A percentile compares a stretch with the other conserved stretches of the same genome.
These are phyloP conservation scores for Ctenopoma kingsleyae DNA, from an alignment of 2,797 vertebrate genomes.

Conservation along the genomic window DNA sequence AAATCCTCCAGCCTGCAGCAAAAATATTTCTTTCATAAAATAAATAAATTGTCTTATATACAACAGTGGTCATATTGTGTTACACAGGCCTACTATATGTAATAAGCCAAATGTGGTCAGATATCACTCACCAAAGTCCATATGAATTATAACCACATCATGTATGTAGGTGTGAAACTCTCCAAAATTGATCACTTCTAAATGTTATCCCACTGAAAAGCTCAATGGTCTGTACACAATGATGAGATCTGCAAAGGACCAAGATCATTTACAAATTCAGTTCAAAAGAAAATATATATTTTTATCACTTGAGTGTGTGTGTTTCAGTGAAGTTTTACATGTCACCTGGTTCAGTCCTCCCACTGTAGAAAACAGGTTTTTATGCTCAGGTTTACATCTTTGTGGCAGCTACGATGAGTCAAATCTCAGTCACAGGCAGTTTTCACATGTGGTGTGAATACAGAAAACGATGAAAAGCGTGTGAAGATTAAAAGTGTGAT, in stretches of 20 bases:
- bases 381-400: constrained; percentile 8
- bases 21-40: constrained; percentile 15
- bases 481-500: not conserved
- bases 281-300: too few species aligned
- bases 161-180: constrained; percentile 4
- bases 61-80: constrained; percentile 15
- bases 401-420: not conserved
- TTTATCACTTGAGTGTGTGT: not conserved
- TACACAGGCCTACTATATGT: constrained; percentile 1
- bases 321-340: not conserved
- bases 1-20: constrained; percentile 17
- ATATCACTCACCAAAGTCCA: not conserved
- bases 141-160: constrained; percentile 22
- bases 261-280: not conserved
- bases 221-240: not conserved
- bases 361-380: constrained; percentile 1
- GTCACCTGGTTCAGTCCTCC: not conserved
- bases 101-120: constrained; percentile 7
- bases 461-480: not conserved
- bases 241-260: not conserved
- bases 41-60: constrained; percentile 8
- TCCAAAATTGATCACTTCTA: constrained; percentile 3
- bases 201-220: not conserved
- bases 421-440: constrained; percentile 2
- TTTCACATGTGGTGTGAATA: not conserved